phyloP scores from a whole-genome alignment of 2,113 vertebrate genomes.

The Recurvirostra avosetta region DNA sequence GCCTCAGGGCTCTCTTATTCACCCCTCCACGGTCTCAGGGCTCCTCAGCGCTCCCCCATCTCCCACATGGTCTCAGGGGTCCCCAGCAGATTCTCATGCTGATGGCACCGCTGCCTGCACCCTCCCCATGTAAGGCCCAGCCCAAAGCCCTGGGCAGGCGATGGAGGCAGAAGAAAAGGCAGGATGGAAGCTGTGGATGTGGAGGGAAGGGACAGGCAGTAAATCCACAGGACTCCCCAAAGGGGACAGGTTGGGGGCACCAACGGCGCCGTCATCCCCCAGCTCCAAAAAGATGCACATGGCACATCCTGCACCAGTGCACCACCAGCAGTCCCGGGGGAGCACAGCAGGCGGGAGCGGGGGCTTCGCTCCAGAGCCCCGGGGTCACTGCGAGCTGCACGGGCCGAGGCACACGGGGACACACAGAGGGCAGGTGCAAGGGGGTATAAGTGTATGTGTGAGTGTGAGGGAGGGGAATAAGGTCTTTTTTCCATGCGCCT shows the following conservation, averaged over 20 bases:
- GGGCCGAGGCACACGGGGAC: neutral
- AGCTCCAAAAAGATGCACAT: neutral
- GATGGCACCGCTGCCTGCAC: neutral
- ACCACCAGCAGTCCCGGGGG: neutral
- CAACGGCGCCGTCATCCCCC: fast-evolving
- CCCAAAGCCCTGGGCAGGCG: neutral
- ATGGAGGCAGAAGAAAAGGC: neutral
- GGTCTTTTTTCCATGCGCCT: neutral
- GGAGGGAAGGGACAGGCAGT: neutral
- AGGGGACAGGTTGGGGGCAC: neutral
- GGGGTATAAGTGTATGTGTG: neutral
- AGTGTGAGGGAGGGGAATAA: neutral
- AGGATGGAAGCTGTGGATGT: fast-evolving
- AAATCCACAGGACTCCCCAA: neutral
- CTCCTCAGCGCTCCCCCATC: neutral
- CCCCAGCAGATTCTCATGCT: neutral
- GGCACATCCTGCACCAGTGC: neutral
- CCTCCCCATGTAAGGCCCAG: neutral
- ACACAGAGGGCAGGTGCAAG: fast-evolving
- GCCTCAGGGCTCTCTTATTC: neutral
- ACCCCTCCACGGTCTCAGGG: neutral
- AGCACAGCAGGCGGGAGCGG: neutral
- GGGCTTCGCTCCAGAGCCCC: neutral
- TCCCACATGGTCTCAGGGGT: neutral
- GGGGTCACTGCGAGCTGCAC: fast-evolving